Evolutionary conservation across 2,888 invertebrate genomes (phyloP), one percentile per base, ranked within the genome.

Genomic region (Philopedon plagiatum): DNA sequence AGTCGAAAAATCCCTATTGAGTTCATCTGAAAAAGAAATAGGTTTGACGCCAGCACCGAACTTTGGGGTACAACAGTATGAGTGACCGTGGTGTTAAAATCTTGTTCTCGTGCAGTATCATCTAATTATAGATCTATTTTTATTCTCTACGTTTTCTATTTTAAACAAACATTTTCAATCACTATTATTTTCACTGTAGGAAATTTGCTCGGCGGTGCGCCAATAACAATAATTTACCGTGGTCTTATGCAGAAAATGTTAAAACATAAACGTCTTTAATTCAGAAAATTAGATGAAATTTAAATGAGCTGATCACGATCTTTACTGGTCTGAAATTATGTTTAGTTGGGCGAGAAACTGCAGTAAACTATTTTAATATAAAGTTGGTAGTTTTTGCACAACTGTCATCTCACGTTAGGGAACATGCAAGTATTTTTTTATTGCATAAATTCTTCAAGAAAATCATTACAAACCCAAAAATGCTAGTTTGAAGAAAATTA

Each of bases 261-360:
- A 49, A 44, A 37, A n/a, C 34, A 9, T 51, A 63, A 51, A 54
- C 26, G 54, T 26, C 54, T 41, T 56, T 65, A 51, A 44, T 62
- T 44, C 51, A 26, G 68, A 69, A 65, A 61, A 66, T 71, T 65
- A 61, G 65, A 71, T 60, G 66, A 71, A 71, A 66, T 71, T 71
- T 71, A 71, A 71, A 71, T 71, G 60, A 62, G 37, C 65, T 13
- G 65, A 65, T 65, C 71, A 71, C 71, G 71, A 71, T 65, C 71
- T 71, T 51, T 66, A 54, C 71, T 41, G 71, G 65, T 37, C 46
- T 71, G 54, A 66, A 58, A 71, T 71, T 71, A 71, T 66, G 62
- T 61, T 65, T 34, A 64, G 60, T 39, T 51, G 67, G 66, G 65
- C 71, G 71, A 71, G 71, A 66, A 66, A 60, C 56, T 54, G 26